Base-by-base conservation (phyloP, 2,113 vertebrate genomes). In the Nansenia antarctica region DNA sequence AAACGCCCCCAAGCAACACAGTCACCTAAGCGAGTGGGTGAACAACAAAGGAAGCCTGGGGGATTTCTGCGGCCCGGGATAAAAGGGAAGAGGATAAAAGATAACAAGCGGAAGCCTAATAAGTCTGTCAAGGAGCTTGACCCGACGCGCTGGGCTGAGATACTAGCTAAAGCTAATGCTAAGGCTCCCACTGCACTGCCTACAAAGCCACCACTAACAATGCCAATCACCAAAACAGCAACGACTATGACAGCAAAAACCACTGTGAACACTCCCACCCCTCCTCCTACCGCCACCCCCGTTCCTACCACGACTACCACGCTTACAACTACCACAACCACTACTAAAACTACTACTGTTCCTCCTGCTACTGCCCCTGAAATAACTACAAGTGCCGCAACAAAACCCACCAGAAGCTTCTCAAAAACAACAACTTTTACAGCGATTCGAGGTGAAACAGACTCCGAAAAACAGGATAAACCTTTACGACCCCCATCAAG, bases 61-160 rank as follows among this genome's bases (percentile, higher is more conserved):
- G 54, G 75, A 3, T 62, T 77, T 63, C 15, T 61, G 20, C 76
- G 42, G 15, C 58, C 65, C 31, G 73, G 72, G 3, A 59, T 65
- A 5, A 91, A 86, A 74, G 82, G 69, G 24, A 80, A 69, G 27
- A 79, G 67, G 66, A 57, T 79, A 0, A 90, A 89, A 78, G 86
- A 91, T 55, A 65, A 71, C 34, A 87, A 86, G 29, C 85, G 85
- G 71, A 93, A 91, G 75, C 76, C 80, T 4, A 90, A 89, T 74
- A 87, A 84, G 77, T 88, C 88, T 24, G 79, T 90, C 6, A 92
- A 93, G 65, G 86, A 90, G 61, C 55, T 93, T 64, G 87, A 91
- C 81, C 91, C 89, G n/a, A 85, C 82, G 64, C 86, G 75, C 29
- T 91, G 91, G 90, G 87, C 87, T 62, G 82, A 90, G 70, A 86